Evolutionary conservation across 2,797 vertebrate species (phyloP), one percentile per base, ranked within the genome.

Genomic region (Enteromius trimaculatus): DNA sequence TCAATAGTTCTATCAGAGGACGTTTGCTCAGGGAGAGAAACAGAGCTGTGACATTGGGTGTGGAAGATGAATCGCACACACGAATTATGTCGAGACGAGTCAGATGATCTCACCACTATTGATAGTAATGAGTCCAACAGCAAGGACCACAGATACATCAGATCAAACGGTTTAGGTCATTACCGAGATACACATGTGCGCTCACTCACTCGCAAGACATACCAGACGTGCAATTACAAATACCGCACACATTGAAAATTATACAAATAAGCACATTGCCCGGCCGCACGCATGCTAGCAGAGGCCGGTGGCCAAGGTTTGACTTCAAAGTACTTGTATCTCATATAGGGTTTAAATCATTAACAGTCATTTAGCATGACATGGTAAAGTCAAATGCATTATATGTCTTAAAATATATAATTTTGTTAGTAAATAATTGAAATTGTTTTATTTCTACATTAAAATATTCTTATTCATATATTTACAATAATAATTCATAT

Each of bases 321-420:
- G 44, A 81, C 70, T 75, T 74, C 70, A 72, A 60, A 66, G 64
- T 19, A 19, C 47, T 79, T 23, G 1, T 11, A 19, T 60, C 55
- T 71, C 23, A 37, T 77, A 7, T 31, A 55, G 21, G 58, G 44
- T 86, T 79, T 23, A 65, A 44, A 62, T 5, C 70, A 85, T 90
- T 89, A 83, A 84, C 71, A 89, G 90, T 86, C 81, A 90, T 86
- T 69, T 53, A 58, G 37, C 60, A 51, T 79, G 62, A 34, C 62
- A 23, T 51, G 60, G 66, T 51, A 34, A 60, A 66, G 60, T 66
- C 60, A 26, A 31, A 72, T 31, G 21, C 23, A 79, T 79, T 44
- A 19, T 62, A 6, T 2, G 26, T n/a, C 42, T 5, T 79, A 13
- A 78, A 78, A 34, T 53, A 53, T 19, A 53, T 6, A 23, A 23